A percentile compares a stretch with the other conserved stretches of the same genome.
phyloP scores from a whole-genome alignment of 1,140 invertebrate genomes.

The Temnothorax longispinosus region DNA sequence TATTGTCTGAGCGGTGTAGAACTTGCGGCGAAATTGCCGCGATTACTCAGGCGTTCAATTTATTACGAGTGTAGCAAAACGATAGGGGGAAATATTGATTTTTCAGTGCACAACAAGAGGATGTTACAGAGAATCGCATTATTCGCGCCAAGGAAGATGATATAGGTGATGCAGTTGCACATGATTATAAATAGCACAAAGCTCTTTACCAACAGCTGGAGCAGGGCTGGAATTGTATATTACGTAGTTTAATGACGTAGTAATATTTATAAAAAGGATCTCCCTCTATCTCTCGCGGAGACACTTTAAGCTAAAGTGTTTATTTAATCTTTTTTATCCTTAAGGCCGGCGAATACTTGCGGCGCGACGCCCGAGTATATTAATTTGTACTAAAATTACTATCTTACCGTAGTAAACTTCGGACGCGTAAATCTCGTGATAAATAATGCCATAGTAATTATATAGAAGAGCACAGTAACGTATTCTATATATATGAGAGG shows the following conservation, averaged over 20 bases:
- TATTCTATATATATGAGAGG: not conserved
- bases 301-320: slow-evolving; percentile 68
- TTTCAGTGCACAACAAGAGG: slow-evolving; percentile 43
- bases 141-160: slow-evolving; percentile 77
- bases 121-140: slow-evolving; percentile 80
- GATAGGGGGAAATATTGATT: slow-evolving; percentile 2
- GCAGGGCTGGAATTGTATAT: slow-evolving; percentile 81
- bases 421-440: slow-evolving; percentile 73
- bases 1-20: not conserved
- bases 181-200: slow-evolving; percentile 86
- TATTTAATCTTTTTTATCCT: slow-evolving; percentile 73
- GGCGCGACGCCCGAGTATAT: slow-evolving; percentile 64
- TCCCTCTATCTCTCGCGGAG: slow-evolving; percentile 64
- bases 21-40: not conserved
- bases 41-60: not conserved
- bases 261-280: slow-evolving; percentile 72
- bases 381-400: slow-evolving; percentile 78
- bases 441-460: slow-evolving; percentile 75
- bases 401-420: slow-evolving; percentile 69
- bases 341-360: slow-evolving; percentile 66
- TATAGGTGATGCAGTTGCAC: slow-evolving; percentile 80
- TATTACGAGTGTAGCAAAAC: not conserved
- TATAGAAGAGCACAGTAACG: slow-evolving; percentile 72
- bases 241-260: slow-evolving; percentile 74
- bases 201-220: slow-evolving; percentile 77